phyloP scores from a whole-genome alignment of 2,797 vertebrate genomes.

The Forpus xanthops region DNA sequence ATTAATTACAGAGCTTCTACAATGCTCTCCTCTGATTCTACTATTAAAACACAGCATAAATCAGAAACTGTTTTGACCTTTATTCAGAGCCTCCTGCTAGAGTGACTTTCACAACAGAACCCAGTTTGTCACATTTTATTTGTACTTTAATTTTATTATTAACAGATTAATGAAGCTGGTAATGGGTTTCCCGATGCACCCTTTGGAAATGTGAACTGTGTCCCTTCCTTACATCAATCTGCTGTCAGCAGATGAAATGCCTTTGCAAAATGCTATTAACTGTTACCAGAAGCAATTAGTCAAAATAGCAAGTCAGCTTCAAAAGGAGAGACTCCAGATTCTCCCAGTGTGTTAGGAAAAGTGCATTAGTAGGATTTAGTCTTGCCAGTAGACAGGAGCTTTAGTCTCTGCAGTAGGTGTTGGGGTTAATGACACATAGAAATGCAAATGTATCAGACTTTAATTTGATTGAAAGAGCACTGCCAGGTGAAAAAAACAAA shows the following conservation, averaged over 20 bases:
- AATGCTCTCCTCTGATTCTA: slow-evolving; percentile 37
- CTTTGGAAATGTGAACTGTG: slow-evolving; percentile 61
- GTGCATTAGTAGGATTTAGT: slow-evolving; percentile 30
- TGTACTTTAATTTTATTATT: slow-evolving; percentile 72
- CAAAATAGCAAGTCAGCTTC: slow-evolving; percentile 54
- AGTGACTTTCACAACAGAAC: slow-evolving; percentile 58
- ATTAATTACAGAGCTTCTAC: slow-evolving; percentile 46
- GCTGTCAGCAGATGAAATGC: slow-evolving; percentile 54
- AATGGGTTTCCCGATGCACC: slow-evolving; percentile 57
- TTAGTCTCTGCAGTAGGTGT: neutral
- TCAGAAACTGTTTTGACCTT: slow-evolving; percentile 59
- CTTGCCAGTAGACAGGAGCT: slow-evolving; percentile 1
- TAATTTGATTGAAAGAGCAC: slow-evolving; percentile 17
- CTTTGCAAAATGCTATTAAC: slow-evolving; percentile 63
- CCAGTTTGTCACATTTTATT: slow-evolving; percentile 65
- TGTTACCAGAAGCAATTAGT: slow-evolving; percentile 65
- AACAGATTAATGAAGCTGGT: slow-evolving; percentile 69
- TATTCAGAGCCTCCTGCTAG: slow-evolving; percentile 47
- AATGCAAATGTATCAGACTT: slow-evolving; percentile 9
- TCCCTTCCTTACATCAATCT: slow-evolving; percentile 65
- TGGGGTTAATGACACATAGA: slow-evolving; percentile 29
- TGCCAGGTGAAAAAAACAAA: neutral
- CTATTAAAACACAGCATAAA: slow-evolving; percentile 24
- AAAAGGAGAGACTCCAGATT: slow-evolving; percentile 33
- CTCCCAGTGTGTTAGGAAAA: neutral